Base-by-base conservation (phyloP, 2,797 vertebrate genomes). In the Chromis chromis region DNA sequence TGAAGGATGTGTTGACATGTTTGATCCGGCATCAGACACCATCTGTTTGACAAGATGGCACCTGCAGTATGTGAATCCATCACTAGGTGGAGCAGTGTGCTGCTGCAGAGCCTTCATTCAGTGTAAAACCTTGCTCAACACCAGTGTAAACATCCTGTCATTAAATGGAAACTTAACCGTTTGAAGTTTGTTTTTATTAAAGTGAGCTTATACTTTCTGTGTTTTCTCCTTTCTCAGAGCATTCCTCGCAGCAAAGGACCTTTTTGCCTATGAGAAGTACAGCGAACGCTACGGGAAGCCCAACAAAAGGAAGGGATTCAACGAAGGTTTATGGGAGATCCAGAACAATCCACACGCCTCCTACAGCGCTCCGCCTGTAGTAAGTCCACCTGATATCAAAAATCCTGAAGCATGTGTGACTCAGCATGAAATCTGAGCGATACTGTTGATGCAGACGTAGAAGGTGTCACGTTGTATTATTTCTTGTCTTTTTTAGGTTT, bases 221-320 rank as follows among this genome's bases (percentile, higher is more conserved):
- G 10, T 72, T 7, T 62, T 0, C 60, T 8, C 54, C 8, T 79
- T 83, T 79, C 55, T 33, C 78, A 99, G 98, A 36, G 98, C 98
- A 86, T 99, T 99, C 91, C 94, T 99, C 74, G 97, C 97, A 76
- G 90, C 97, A 60, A 99, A 99, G 91, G 98, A 99, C 89, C 95
- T 99, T 56, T 99, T 99, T 89, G 94, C 92, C 8, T 99, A 98
- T 42, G 98, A 99, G 70, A 99, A 99, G 55, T 97, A 95, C 77
- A 96, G 95, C 65, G 98, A 99, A 48, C 97, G 97, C 80, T 99
- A 98, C 16, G 98, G 98, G 44, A 99, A 99, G 70, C 96, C 97
- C 72, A 99, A 99, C 95, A 99, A 99, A 93, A 95, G 98, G 79
- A 99, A 99, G 95, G 98, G 98, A 72, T 99, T 99, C 93, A 99